Conservation (phyloP, 2,113 vertebrate species). For the human (Homo sapiens) region GRCh38 chr12:93729001-93729500, state of each 20-base stretch:
- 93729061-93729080: neutral
- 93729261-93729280: constrained; percentile 6
- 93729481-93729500: neutral
- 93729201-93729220: constrained; percentile 27
- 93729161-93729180: neutral
- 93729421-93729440: neutral
- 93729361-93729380: constrained; percentile 40
- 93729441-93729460: neutral
- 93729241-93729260: neutral
- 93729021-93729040: neutral
- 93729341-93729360: constrained; percentile 18
- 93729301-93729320: neutral
- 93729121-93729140: neutral
- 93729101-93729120: constrained; percentile 13
- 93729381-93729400: constrained; percentile 17
- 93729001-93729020: constrained; percentile 22
- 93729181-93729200: neutral
- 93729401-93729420: neutral
- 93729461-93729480: neutral
- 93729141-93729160: constrained; percentile 21
- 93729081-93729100: neutral
- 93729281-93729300: neutral
- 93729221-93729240: neutral
- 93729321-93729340: constrained; percentile 27
- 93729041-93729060: neutral